Base-by-base conservation (phyloP, 92 coral and sea anemone species). In the Blastomussa wellsi region DNA sequence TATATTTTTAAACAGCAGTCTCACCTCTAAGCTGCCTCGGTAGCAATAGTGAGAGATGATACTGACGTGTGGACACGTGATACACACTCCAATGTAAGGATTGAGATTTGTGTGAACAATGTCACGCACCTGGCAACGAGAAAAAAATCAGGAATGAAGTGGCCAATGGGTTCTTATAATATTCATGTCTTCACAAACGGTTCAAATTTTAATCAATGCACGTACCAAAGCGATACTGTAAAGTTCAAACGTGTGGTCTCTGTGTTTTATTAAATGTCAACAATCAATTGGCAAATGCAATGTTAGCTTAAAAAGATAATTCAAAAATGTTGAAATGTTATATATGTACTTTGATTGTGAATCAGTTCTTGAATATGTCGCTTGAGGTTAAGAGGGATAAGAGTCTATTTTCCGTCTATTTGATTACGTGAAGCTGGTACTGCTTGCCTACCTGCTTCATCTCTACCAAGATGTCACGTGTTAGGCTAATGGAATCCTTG, bases 381-480 rank as follows among this genome's bases (percentile, higher is more conserved):
- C n/a, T n/a, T n/a, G n/a, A n/a, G n/a, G n/a, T n/a, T n/a, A n/a
- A n/a, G n/a, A n/a, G n/a, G n/a, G n/a, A n/a, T n/a, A 39, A 39
- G 44, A n/a, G 22, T 60, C 32, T n/a, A 59, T 26, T 59, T 59
- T 12, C 32, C 24, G 31, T 62, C 0, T n/a, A 62, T 10, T 62
- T 10, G 68, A 28, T 28, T 5, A 11, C 16, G 10, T n/a, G 26
- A 41, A 2, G 6, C 17, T 15, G 13, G 26, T 47, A 0, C 44
- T 41, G 24, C 32, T 2, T n/a, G 19, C 85, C 72, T 42, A 93
- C 96, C 92, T 93, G 87, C 73, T 93, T 93, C 92, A 93, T 86
- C 78, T 93, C 96, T 53, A 91, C 81, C 49, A 93, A 84, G 82
- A 93, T 77, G 39, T 93, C 92, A 69, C 96, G 94, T 74, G 94